Evolutionary conservation across 2,888 invertebrate species (phyloP).

Genomic region (Trichogramma evanescens): DNA sequence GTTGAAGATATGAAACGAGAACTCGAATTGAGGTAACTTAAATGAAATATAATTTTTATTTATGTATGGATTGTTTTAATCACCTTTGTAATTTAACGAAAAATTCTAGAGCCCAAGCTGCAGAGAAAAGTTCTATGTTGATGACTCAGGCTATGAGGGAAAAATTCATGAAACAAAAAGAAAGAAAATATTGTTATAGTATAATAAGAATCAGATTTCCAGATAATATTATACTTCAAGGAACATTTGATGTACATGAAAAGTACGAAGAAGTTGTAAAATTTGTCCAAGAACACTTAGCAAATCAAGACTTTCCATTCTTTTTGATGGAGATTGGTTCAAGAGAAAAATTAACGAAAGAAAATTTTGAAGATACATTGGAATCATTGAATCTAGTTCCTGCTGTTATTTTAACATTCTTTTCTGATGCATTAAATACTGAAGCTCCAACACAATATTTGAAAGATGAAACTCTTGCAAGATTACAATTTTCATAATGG

Average conservation of each 20-base stretch:
- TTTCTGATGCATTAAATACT: constrained; percentile 56
- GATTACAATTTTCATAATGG: constrained; percentile 18
- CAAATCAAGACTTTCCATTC: constrained; percentile 64
- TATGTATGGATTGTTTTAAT: neutral
- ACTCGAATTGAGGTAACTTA: constrained; percentile 50
- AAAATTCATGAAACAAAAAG: constrained; percentile 73
- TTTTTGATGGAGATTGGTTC: constrained; percentile 59
- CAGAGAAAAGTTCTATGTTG: constrained; percentile 75
- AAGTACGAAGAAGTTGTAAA: constrained; percentile 66
- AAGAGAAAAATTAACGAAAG: constrained; percentile 55
- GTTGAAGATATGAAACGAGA: constrained; percentile 80
- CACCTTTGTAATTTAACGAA: neutral
- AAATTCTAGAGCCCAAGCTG: constrained; percentile 58
- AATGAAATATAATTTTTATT: neutral
- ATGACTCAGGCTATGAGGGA: constrained; percentile 94
- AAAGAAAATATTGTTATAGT: constrained; percentile 77
- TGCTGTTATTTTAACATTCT: constrained; percentile 72
- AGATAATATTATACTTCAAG: constrained; percentile 76
- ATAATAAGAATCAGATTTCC: constrained; percentile 83
- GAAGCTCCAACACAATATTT: constrained; percentile 57
- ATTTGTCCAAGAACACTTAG: constrained; percentile 73
- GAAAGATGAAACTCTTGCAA: constrained; percentile 65
- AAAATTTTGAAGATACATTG: constrained; percentile 64
- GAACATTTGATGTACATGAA: constrained; percentile 82
- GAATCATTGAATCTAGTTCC: constrained; percentile 76